phyloP scores from a whole-genome alignment of 64 coral and sea anemone genomes.

The Dendrophyllia cribrosa region DNA sequence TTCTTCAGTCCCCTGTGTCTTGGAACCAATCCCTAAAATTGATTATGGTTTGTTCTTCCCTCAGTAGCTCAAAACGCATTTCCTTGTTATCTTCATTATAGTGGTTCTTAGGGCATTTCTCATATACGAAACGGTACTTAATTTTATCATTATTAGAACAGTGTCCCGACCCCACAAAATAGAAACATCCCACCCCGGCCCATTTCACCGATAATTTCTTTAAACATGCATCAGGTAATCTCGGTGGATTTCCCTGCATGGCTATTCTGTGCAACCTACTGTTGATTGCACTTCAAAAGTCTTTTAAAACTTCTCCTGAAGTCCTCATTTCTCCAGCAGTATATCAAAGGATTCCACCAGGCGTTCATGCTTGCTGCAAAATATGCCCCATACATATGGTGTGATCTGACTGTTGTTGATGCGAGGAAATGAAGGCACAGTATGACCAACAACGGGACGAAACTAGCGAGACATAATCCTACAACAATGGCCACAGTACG shows the following conservation, averaged over 20 bases:
- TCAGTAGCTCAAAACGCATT: no score
- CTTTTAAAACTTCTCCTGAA: conserved; percentile 31
- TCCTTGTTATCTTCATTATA: no score
- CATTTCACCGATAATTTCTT: no score
- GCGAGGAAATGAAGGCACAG: background rate
- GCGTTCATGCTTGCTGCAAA: background rate
- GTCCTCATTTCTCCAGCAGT: conserved; percentile 41
- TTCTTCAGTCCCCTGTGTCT: no score
- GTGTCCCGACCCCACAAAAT: no score
- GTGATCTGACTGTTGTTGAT: background rate
- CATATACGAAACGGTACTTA: no score
- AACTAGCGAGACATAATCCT: conserved; percentile 12
- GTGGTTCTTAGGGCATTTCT: no score
- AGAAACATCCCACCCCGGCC: no score
- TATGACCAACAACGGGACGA: conserved; percentile 17
- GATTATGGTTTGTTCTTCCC: no score
- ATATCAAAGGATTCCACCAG: conserved; percentile 55
- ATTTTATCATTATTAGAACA: no score
- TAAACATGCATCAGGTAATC: no score
- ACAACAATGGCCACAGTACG: conserved; percentile 38
- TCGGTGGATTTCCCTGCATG: background rate
- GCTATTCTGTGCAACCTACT: background rate
- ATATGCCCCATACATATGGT: background rate
- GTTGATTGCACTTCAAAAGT: conserved; percentile 10
- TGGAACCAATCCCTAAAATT: no score